Percentiles rank a stretch among this genome's conserved stretches.
Evolutionary conservation across 2,797 vertebrate species (phyloP).

Genomic region (Dallia pectoralis): DNA sequence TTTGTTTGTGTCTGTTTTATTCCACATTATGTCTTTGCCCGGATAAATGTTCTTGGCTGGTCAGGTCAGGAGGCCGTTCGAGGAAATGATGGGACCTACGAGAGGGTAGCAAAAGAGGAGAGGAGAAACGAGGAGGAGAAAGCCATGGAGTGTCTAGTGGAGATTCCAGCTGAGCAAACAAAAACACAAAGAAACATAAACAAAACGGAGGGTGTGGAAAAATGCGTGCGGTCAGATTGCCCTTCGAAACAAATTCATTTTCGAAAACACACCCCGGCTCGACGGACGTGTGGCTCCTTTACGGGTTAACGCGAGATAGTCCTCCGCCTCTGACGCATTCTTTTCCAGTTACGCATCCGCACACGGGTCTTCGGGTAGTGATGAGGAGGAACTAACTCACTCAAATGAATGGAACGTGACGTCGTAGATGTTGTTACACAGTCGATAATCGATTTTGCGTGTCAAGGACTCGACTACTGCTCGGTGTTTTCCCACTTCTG

Average conservation of each 20-base stretch:
- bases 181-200: constrained; percentile 75
- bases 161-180: constrained; percentile 83
- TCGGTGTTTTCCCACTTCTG: constrained; percentile 18
- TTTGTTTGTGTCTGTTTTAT: constrained; percentile 9
- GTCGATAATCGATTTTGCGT: constrained; percentile 16
- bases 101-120: constrained; percentile 17
- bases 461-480: neutral
- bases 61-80: constrained; percentile 41
- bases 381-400: neutral
- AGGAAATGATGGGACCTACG: constrained; percentile 35
- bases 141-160: constrained; percentile 70
- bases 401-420: constrained; percentile 25
- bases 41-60: constrained; percentile 64
- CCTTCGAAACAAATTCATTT: constrained; percentile 82
- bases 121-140: neutral
- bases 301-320: constrained; percentile 1
- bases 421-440: constrained; percentile 27
- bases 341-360: neutral
- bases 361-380: neutral
- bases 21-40: constrained; percentile 25
- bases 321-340: neutral
- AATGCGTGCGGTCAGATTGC: constrained; percentile 79
- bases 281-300: neutral
- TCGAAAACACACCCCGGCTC: constrained; percentile 74
- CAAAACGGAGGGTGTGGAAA: constrained; percentile 75